A percentile compares a stretch with the other conserved stretches of the same genome.
These are phyloP conservation scores for Sprattus sprattus DNA, from an alignment of 2,113 vertebrate genomes.

Conservation along the genomic window DNA sequence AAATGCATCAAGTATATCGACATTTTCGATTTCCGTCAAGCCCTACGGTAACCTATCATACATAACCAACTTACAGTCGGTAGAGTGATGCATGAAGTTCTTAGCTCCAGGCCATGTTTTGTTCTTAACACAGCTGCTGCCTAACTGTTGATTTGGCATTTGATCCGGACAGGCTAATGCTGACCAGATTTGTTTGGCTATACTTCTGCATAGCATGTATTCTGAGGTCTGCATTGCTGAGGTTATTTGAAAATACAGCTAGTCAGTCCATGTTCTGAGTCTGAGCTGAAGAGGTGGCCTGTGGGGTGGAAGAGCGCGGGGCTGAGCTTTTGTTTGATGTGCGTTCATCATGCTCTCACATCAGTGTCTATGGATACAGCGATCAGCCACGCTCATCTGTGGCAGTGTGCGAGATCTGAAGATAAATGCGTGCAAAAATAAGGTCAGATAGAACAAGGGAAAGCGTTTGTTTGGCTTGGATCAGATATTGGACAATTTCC, in stretches of 20 bases:
- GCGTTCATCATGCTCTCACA: constrained; percentile 15
- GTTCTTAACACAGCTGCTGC: constrained; percentile 24
- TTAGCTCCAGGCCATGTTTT: constrained; percentile 2
- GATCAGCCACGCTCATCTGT: constrained; percentile 20
- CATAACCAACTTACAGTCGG: neutral
- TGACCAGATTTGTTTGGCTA: constrained; percentile 25
- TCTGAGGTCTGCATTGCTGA: constrained; percentile 13
- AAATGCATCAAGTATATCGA: too few species aligned
- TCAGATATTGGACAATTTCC: constrained; percentile 5
- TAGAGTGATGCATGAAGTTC: neutral
- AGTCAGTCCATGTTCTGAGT: neutral
- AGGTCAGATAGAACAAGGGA: constrained; percentile 20
- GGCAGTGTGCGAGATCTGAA: neutral
- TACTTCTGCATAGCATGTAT: constrained; percentile 20
- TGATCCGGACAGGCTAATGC: constrained; percentile 14
- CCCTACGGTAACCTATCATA: neutral
- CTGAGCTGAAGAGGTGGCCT: neutral
- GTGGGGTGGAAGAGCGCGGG: neutral
- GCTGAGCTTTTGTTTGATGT: constrained; percentile 24
- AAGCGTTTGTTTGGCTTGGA: constrained; percentile 17
- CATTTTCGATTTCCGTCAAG: too few species aligned
- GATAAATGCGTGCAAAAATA: constrained; percentile 23
- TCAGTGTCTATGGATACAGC: neutral
- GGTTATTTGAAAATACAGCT: neutral
- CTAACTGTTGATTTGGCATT: constrained; percentile 16